Base-by-base conservation (phyloP, 1,140 invertebrate genomes). In the Uloborus diversus region DNA sequence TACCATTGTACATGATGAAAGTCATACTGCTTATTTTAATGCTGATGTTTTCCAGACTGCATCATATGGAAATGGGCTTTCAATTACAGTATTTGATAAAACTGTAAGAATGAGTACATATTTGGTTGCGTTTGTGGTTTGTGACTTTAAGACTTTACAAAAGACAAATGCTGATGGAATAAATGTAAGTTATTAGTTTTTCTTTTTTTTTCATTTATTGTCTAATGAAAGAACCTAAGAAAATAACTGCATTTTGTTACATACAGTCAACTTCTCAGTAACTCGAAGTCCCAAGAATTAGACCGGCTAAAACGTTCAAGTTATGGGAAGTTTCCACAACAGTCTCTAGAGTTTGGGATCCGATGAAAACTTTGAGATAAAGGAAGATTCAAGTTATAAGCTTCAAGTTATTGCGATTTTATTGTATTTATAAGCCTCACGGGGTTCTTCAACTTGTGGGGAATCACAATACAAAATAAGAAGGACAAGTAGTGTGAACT, bases 91-190 rank as follows among this genome's bases (percentile, higher is more conserved):
- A 1, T 99, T 97, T 86, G 92, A 94, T 81, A 92, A 89, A 71
- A 95, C 96, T 2, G 96, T 96, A 0, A 91, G 96, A 75, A 99
- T 99, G 97, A 97, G 96, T 1, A 98, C 97, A 0, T 99, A 99
- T 85, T 88, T 99, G 65, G 92, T 99, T 51, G 97, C 97, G 0
- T 94, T 95, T 85, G 91, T 94, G n/a, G 91, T 96, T n/a, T 94
- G 93, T 85, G 93, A 96, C 85, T 95, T 93, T 81, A 89, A 90
- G 35, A 7, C 28, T 23, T 14, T 65, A 4, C 3, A 81, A 23
- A 73, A 61, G 14, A 64, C 13, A 2, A 81, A 33, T 56, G 20
- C 37, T 49, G 68, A 75, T 81, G 79, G 79, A 28, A 47, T 73
- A 13, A 59, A 76, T 51, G 79, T 80, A 33, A 81, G 64, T 69